These are phyloP conservation scores for Lacerta agilis DNA, from an alignment of 2,797 vertebrate species.

Conservation along the genomic window DNA sequence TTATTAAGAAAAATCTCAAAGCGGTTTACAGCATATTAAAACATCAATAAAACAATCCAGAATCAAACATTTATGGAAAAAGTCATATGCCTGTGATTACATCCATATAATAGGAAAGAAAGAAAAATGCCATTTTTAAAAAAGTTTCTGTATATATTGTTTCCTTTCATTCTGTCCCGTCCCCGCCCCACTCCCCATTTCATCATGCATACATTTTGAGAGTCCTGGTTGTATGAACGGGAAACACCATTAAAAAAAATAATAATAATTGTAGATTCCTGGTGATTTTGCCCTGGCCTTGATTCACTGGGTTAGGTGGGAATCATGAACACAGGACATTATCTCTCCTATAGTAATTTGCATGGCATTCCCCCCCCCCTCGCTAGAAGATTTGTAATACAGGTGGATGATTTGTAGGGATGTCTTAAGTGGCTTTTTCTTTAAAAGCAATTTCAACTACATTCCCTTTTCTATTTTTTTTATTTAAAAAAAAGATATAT, in stretches of 20 bases:
- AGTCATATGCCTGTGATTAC: neutral
- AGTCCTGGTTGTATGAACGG: neutral
- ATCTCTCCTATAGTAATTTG: slow-evolving; percentile 42
- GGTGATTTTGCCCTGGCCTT: neutral
- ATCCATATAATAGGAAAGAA: neutral
- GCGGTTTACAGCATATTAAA: no score
- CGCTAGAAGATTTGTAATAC: slow-evolving; percentile 44
- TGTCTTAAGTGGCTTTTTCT: slow-evolving; percentile 34
- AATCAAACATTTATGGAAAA: neutral
- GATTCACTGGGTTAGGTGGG: slow-evolving; percentile 52
- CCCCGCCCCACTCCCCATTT: no score
- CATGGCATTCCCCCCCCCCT: slow-evolving; percentile 23
- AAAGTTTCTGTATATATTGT: neutral
- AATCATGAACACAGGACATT: slow-evolving; percentile 54
- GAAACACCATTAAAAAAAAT: neutral
- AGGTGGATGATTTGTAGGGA: slow-evolving; percentile 58
- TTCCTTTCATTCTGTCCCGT: neutral
- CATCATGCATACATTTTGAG: neutral
- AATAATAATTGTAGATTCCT: neutral
- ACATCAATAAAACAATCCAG: no score
- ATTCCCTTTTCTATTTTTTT: slow-evolving; percentile 32
- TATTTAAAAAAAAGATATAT: slow-evolving; percentile 54
- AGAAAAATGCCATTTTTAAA: neutral
- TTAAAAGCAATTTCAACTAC: slow-evolving; percentile 59
- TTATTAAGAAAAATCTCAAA: no score